Evolutionary conservation across 1,140 invertebrate species (phyloP), one percentile per base, ranked within the genome.

Genomic region (Trigoniulus corallinus): DNA sequence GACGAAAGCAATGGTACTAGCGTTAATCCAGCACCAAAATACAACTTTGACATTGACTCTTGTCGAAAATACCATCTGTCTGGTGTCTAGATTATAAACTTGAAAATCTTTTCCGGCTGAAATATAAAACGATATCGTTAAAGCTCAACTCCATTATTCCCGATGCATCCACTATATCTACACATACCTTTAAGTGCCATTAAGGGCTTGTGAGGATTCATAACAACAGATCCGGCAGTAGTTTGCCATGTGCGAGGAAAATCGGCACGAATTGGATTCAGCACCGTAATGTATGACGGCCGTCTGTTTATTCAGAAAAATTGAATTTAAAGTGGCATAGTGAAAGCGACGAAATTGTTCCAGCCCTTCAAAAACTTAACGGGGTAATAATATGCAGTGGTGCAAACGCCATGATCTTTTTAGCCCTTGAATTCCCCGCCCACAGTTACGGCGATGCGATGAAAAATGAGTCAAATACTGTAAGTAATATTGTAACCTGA

Each of bases 141-240:
- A 15, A 34, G n/a, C 12, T 18, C 1, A 3, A 2, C 13, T 46
- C 44, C 20, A 46, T 15, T 20, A 50, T 47, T 21, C 15, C 10
- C 13, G 22, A 51, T 20, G 24, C n/a, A n/a, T n/a, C n/a, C n/a
- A n/a, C n/a, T n/a, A n/a, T n/a, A n/a, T n/a, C n/a, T n/a, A n/a
- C n/a, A n/a, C n/a, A 13, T 34, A 67, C 66, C 63, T 65, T 65
- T 67, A 23, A 68, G 54, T 34, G 65, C 65, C 50, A 68, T 66
- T 25, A 66, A 54, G 26, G 65, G 65, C 23, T 64, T 57, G 0
- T 52, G 53, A 25, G 65, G 65, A 53, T 67, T 67, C 61, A 68
- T 66, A 15, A 63, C 55, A 10, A 64, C 61, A 13, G 64, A 68
- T 43, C 64, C 63, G 15, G 66, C 65, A 54, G 57, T 60, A 13